Conservation (phyloP, 2,888 invertebrate genomes). For the Eupsilia transversa region DNA sequence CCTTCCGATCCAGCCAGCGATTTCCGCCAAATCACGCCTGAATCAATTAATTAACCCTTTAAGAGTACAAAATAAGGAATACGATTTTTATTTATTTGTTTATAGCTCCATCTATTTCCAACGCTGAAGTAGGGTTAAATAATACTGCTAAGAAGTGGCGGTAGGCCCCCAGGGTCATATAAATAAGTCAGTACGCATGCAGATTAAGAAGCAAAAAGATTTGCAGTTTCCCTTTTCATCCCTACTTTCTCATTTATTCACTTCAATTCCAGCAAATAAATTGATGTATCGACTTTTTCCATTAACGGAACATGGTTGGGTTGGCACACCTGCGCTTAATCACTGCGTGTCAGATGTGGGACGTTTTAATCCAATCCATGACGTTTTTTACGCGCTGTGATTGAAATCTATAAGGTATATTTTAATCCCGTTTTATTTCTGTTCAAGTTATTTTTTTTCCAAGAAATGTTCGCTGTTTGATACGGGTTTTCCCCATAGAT, state of each 20-base stretch:
- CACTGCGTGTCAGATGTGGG: conserved; percentile 15
- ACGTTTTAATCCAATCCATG: conserved; percentile 46
- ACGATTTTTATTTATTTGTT: neutral
- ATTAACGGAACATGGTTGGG: conserved; percentile 46
- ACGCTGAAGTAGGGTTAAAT: neutral
- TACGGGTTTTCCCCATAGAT: conserved; percentile 3
- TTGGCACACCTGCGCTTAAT: conserved; percentile 53
- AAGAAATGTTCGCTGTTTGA: neutral
- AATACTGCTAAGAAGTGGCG: no score
- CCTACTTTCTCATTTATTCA: conserved; percentile 18
- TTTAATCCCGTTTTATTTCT: conserved; percentile 9
- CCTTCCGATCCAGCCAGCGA: no score
- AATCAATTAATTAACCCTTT: no score
- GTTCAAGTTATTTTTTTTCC: neutral
- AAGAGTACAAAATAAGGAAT: no score
- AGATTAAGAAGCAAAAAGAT: conserved; percentile 9
- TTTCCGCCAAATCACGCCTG: no score
- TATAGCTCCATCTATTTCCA: neutral
- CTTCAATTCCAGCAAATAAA: conserved; percentile 37
- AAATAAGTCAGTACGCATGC: neutral
- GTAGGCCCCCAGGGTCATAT: neutral
- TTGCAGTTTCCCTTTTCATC: neutral
- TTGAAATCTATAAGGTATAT: neutral
- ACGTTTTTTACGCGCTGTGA: conserved; percentile 20
- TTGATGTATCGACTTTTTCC: conserved; percentile 62